Conservation (phyloP, 1,140 invertebrate species). For the Thaumatotibia leucotreta region DNA sequence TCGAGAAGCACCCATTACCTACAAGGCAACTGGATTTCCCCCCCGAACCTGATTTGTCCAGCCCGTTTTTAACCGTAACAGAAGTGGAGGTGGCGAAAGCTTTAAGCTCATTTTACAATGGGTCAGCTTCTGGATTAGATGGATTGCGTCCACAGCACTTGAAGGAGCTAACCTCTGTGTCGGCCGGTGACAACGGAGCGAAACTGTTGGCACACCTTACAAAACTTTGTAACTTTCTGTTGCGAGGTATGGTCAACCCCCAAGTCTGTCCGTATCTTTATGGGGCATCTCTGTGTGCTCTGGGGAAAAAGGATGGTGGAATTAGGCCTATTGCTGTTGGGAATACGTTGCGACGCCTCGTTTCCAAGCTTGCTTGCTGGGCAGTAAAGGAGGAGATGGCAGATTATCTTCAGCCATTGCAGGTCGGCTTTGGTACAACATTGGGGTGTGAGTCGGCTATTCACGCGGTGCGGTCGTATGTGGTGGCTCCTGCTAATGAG, state of each 20-base stretch:
- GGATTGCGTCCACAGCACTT: slow-evolving; percentile 19
- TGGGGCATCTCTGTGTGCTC: too few species aligned
- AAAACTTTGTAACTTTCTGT: slow-evolving; percentile 14
- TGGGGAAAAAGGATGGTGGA: background rate
- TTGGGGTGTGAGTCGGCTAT: background rate
- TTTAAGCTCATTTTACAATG: slow-evolving; percentile 11
- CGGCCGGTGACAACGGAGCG: slow-evolving; percentile 7
- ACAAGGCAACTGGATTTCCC: background rate
- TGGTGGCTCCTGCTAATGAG: background rate
- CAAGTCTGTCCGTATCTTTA: too few species aligned
- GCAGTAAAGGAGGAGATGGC: background rate
- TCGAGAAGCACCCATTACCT: slow-evolving; percentile 15
- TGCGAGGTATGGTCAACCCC: background rate
- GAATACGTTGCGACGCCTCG: background rate
- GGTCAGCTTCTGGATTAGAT: slow-evolving; percentile 17
- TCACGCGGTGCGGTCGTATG: background rate
- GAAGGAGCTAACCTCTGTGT: slow-evolving; percentile 13
- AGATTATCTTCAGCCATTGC: background rate
- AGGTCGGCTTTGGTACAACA: background rate
- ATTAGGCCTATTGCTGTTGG: background rate
- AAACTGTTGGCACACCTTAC: slow-evolving; percentile 6
- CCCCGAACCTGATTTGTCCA: background rate
- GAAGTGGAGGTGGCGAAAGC: background rate
- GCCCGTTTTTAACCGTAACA: background rate
- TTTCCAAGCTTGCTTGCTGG: background rate